Evolutionary conservation across 2,113 vertebrate genomes (phyloP), one percentile per base, ranked within the genome.

Genomic region (Salvelinus alpinus): DNA sequence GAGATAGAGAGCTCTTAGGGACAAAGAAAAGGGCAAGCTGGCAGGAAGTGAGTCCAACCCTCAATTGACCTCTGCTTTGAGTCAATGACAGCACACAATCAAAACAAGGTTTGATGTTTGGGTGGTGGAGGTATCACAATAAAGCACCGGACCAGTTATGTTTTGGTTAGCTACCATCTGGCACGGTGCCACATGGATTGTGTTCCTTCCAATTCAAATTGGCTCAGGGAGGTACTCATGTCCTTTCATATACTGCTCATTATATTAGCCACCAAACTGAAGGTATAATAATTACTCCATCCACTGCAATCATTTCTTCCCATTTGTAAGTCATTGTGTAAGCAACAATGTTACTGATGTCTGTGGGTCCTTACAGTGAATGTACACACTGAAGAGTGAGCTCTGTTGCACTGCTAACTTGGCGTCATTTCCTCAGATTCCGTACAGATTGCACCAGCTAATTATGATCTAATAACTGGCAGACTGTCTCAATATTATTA

Each of bases 401-500:
- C 81, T 60, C 76, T 12, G 51, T 74, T 44, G 67, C 72, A 24
- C 60, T 65, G 81, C 86, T 88, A 89, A 87, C 88, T 89, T 82
- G 86, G 86, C 85, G 85, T 94, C 94, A 95, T 93, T 94, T 96
- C 94, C 94, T 95, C 95, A 90, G 91, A 94, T 95, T 95, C 93
- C 29, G 75, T 92, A 91, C 92, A 95, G 94, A 96, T 95, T 95
- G 95, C 94, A 93, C 91, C 92, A 81, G 94, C 93, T 96, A 96
- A 96, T 96, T 96, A 94, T 96, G 97, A 98, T 97, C 94, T 94
- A 97, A 95, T 96, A 97, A 95, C 95, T 95, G 95, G 94, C 96
- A 97, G 97, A 96, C 97, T 96, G 96, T 96, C 96, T 97, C 96
- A 97, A 97, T 97, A 96, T 98, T 99, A 98, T 98, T 98, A 97